Base-by-base conservation (phyloP, 2,113 vertebrate species). In the Okapia johnstoni region DNA sequence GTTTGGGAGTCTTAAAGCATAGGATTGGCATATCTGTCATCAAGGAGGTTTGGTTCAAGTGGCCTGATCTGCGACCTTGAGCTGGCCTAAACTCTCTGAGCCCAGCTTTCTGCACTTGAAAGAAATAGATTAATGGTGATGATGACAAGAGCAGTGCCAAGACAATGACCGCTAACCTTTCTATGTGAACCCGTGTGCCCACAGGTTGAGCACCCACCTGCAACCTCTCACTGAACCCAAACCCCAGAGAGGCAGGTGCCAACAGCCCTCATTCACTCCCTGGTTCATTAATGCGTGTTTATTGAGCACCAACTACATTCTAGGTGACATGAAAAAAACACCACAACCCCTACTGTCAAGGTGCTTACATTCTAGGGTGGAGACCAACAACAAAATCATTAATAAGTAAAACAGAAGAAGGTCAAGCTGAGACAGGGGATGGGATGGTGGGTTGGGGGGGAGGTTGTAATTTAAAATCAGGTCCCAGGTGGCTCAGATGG, bases 141-240 rank as follows among this genome's bases (percentile, higher is more conserved):
- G n/a, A 9, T 28, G 36, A 0, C n/a, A 50, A 1, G 12, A 50
- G 26, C 15, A 8, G 0, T n/a, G 76, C 57, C 19, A 84, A 55
- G 26, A 33, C n/a, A 8, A 17, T 4, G 30, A 36, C 30, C 0
- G 4, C 86, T 6, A 1, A 13, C 4, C 30, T 57, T 66, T 12
- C 54, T 25, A 7, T 1, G 2, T 17, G 2, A 9, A 8, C 33
- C 25, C 54, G 6, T 0, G 0, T 23, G 54, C 85, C 14, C 25
- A 30, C 0, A 0, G 9, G 6, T 5, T 15, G 54, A 77, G 13
- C 7, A 0, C 33, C 19, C 23, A 28, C 36, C 52, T 3, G 28
- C 2, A 14, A 14, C 30, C 40, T 19, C 48, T 63, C 63, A 21
- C 2, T 36, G 55, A 85, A 40, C 54, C 17, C 36, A 28, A 40